Evolutionary conservation across 2,888 invertebrate species (phyloP).

Genomic region (Perizoma flavofasciatum): DNA sequence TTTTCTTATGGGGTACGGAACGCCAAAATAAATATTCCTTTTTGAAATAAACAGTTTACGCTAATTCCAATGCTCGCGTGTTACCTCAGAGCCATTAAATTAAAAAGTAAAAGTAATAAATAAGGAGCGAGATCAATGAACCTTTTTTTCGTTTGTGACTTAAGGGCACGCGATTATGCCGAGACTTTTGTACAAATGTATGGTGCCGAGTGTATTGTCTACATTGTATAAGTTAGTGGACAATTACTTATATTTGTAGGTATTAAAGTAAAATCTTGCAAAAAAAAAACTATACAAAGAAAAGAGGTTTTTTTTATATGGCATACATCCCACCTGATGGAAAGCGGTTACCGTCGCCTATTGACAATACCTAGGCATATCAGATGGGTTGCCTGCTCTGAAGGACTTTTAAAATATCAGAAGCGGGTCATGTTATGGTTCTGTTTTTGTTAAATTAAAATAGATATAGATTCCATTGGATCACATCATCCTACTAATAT

Average conservation of each 20-base stretch:
- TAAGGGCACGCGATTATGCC: conserved; percentile 44
- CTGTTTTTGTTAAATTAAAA: too few relatives aligned
- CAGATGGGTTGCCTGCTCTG: too few relatives aligned
- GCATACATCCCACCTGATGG: too few relatives aligned
- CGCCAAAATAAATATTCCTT: conserved; percentile 3
- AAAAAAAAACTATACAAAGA: too few relatives aligned
- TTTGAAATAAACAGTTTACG: conserved; percentile 31
- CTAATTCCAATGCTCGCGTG: conserved; percentile 57
- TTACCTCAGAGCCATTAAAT: conserved; percentile 53
- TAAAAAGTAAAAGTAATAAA: conserved; percentile 66
- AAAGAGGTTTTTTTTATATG: too few relatives aligned
- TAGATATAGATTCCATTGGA: too few relatives aligned
- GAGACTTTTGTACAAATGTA: conserved; percentile 39
- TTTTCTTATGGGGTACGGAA: not conserved
- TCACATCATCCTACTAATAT: too few relatives aligned
- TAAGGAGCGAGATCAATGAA: conserved; percentile 57
- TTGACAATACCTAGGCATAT: too few relatives aligned
- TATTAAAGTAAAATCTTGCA: too few relatives aligned
- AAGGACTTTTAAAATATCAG: too few relatives aligned
- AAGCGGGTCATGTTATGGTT: too few relatives aligned
- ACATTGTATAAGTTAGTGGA: conserved; percentile 6
- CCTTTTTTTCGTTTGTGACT: conserved; percentile 49
- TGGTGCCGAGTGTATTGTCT: conserved; percentile 26
- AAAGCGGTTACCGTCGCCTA: too few relatives aligned
- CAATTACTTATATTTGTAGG: not conserved